These are phyloP conservation scores for Pogonophryne albipinna DNA, from an alignment of 2,797 vertebrate species.

Conservation along the genomic window DNA sequence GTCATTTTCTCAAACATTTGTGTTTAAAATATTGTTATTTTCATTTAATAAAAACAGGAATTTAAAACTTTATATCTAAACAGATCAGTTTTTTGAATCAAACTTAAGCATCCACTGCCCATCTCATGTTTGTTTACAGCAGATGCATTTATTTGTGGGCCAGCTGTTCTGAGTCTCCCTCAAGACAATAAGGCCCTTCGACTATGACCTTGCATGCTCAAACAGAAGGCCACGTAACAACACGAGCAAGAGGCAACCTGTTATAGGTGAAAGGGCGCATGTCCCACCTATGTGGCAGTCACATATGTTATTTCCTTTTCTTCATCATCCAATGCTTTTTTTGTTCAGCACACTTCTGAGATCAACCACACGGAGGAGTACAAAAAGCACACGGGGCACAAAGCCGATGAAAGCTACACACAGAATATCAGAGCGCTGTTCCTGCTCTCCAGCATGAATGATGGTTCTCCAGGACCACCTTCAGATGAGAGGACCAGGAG, in stretches of 20 bases:
- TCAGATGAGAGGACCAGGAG: conserved; percentile 67
- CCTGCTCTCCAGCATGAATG: conserved; percentile 70
- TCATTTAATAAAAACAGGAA: neutral
- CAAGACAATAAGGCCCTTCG: conserved; percentile 24
- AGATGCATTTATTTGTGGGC: conserved; percentile 25
- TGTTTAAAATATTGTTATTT: neutral
- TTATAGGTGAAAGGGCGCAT: neutral
- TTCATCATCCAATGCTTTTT: conserved; percentile 6
- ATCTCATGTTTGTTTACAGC: conserved; percentile 48
- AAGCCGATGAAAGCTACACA: conserved; percentile 27
- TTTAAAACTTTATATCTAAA: conserved; percentile 44
- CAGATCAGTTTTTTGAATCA: conserved; percentile 49
- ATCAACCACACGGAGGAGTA: conserved; percentile 48
- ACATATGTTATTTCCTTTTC: conserved; percentile 50
- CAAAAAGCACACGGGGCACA: conserved; percentile 19
- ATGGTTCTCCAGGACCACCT: conserved; percentile 68
- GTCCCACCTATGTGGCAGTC: neutral
- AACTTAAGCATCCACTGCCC: conserved; percentile 44
- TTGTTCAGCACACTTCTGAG: conserved; percentile 28
- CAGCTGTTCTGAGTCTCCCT: conserved; percentile 34
- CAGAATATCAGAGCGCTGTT: conserved; percentile 60
- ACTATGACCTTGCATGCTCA: conserved; percentile 28
- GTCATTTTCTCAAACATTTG: neutral
- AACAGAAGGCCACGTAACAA: conserved; percentile 11
- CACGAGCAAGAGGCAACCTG: neutral